Conservation (phyloP, 1,140 invertebrate species). For the Bombyx mandarina region DNA sequence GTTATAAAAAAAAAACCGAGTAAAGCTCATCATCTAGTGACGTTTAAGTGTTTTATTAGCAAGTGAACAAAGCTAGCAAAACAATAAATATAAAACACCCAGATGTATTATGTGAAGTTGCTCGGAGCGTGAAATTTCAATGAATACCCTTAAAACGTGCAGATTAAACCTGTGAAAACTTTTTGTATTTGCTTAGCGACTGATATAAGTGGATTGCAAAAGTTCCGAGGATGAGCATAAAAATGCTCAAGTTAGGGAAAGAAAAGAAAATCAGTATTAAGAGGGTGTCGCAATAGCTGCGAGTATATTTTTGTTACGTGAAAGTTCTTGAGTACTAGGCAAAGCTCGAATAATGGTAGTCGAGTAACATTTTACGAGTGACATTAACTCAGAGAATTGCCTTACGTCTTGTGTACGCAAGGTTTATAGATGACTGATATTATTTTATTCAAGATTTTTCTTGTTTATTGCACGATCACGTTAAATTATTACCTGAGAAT, state of each 20-base stretch:
- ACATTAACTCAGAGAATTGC: slow-evolving; percentile 22
- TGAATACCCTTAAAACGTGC: slow-evolving; percentile 60
- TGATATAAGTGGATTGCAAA: slow-evolving; percentile 70
- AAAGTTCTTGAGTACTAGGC: slow-evolving; percentile 36
- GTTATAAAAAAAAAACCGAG: too few species aligned
- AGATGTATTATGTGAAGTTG: slow-evolving; percentile 56
- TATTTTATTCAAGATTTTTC: slow-evolving; percentile 8
- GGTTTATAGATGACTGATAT: neutral
- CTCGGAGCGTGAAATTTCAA: slow-evolving; percentile 48
- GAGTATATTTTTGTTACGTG: slow-evolving; percentile 55
- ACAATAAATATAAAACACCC: slow-evolving; percentile 38
- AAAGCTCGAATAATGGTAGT: slow-evolving; percentile 28
- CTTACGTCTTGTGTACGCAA: slow-evolving; percentile 4
- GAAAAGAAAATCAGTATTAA: slow-evolving; percentile 60
- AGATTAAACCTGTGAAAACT: slow-evolving; percentile 64
- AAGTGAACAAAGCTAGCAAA: too few species aligned
- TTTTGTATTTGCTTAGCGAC: slow-evolving; percentile 67
- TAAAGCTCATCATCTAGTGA: too few species aligned
- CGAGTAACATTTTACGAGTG: slow-evolving; percentile 31
- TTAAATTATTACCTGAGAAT: too few species aligned
- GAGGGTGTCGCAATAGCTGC: slow-evolving; percentile 57
- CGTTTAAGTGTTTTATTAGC: too few species aligned
- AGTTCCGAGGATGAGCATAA: slow-evolving; percentile 67
- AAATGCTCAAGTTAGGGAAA: slow-evolving; percentile 54
- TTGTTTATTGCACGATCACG: slow-evolving; percentile 4